phyloP scores from a whole-genome alignment of 2,113 vertebrate species.

The Calyptomena viridis region DNA sequence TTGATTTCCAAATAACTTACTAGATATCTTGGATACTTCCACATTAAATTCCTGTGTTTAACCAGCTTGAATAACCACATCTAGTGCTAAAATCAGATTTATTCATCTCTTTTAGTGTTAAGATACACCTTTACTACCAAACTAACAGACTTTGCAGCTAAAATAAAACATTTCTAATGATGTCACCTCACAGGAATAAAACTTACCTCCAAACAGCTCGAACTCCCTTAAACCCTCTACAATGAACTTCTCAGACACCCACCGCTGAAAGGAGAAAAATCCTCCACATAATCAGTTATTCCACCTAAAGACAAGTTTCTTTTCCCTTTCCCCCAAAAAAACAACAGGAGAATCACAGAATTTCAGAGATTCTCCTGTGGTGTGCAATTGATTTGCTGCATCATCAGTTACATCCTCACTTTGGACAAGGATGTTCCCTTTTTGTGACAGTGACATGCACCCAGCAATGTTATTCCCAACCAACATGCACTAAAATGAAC shows the following conservation, averaged over 20 bases:
- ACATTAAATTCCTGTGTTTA: not conserved
- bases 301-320: not conserved
- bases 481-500: not conserved
- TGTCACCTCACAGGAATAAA: rapidly evolving
- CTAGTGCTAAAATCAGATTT: not conserved
- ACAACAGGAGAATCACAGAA: not conserved
- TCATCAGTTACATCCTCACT: not conserved
- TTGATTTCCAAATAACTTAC: not conserved
- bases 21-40: not conserved
- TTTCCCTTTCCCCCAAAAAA: not conserved
- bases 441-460: rapidly evolving
- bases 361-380: not conserved
- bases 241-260: constrained; percentile 98
- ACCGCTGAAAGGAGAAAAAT: constrained; percentile 81
- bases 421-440: not conserved
- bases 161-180: not conserved
- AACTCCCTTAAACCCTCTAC: constrained; percentile 97
- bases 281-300: constrained; percentile 50
- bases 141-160: not conserved
- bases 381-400: not conserved
- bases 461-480: not conserved
- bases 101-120: not conserved
- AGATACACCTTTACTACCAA: not conserved
- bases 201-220: constrained; percentile 96
- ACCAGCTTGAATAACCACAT: not conserved